A percentile compares a stretch with the other conserved stretches of the same genome.
These are phyloP conservation scores for Yponomeuta cagnagella DNA, from an alignment of 2,888 invertebrate genomes.

Conservation along the genomic window DNA sequence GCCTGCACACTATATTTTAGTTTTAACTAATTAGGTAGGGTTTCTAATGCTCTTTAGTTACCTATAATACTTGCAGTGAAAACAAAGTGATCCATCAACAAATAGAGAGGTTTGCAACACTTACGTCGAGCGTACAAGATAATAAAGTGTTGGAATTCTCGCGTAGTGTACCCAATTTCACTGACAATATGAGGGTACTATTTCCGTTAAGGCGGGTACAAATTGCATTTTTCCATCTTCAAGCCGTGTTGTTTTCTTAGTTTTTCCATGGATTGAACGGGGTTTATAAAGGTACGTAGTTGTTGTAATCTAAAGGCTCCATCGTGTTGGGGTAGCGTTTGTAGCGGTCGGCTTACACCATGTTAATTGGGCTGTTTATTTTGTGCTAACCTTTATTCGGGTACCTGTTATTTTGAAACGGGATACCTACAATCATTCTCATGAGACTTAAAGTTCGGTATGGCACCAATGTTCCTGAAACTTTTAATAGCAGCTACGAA, in stretches of 20 bases:
- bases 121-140: background rate
- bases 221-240: background rate
- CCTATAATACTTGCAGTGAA: background rate
- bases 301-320: constrained; percentile 37
- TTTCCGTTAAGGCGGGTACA: constrained; percentile 44
- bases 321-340: background rate
- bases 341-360: background rate
- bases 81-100: background rate
- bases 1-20: background rate
- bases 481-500: too few species aligned
- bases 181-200: constrained; percentile 65
- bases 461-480: too few species aligned
- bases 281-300: constrained; percentile 28
- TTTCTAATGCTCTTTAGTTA: too few species aligned
- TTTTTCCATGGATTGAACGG: background rate
- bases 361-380: background rate
- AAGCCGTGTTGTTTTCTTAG: background rate
- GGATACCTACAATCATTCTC: too few species aligned
- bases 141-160: constrained; percentile 49
- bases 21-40: too few species aligned
- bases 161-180: constrained; percentile 68
- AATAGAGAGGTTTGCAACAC: background rate
- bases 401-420: background rate
- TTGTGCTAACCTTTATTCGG: background rate
- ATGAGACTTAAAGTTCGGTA: too few species aligned